Evolutionary conservation across 2,797 vertebrate genomes (phyloP).

Genomic region (Gadopsis marmoratus): DNA sequence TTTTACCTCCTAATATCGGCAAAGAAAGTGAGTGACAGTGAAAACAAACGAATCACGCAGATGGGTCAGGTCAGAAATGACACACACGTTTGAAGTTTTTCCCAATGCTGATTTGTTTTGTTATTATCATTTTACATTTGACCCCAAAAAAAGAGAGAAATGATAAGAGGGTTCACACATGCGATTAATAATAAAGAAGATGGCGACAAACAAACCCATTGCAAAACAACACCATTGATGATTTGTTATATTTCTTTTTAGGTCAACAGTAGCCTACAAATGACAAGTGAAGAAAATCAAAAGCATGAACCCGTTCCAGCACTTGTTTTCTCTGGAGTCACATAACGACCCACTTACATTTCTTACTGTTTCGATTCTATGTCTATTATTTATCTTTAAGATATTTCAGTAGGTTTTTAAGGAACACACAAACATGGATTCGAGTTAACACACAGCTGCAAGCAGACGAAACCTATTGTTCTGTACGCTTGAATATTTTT

Average conservation of each 20-base stretch:
- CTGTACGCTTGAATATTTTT: constrained; percentile 17
- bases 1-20: constrained; percentile 15
- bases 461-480: constrained; percentile 6
- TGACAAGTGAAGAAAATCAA: constrained; percentile 68
- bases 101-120: constrained; percentile 61
- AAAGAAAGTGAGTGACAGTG: constrained; percentile 37
- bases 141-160: constrained; percentile 69
- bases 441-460: constrained; percentile 25
- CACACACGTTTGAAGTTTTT: constrained; percentile 46
- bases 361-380: constrained; percentile 51
- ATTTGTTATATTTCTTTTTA: constrained; percentile 70
- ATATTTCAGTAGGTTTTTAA: constrained; percentile 56
- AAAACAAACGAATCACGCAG: constrained; percentile 46
- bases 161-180: constrained; percentile 40
- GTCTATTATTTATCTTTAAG: constrained; percentile 71
- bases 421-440: constrained; percentile 34
- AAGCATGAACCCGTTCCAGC: constrained; percentile 54
- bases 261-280: constrained; percentile 67
- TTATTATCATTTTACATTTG: constrained; percentile 72
- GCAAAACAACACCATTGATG: constrained; percentile 62
- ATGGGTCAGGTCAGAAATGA: constrained; percentile 43
- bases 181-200: constrained; percentile 73
- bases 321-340: constrained; percentile 71
- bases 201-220: constrained; percentile 61
- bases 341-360: constrained; percentile 78